Conservation (phyloP, 2,888 invertebrate genomes). For the Stenolophus ochropezus region DNA sequence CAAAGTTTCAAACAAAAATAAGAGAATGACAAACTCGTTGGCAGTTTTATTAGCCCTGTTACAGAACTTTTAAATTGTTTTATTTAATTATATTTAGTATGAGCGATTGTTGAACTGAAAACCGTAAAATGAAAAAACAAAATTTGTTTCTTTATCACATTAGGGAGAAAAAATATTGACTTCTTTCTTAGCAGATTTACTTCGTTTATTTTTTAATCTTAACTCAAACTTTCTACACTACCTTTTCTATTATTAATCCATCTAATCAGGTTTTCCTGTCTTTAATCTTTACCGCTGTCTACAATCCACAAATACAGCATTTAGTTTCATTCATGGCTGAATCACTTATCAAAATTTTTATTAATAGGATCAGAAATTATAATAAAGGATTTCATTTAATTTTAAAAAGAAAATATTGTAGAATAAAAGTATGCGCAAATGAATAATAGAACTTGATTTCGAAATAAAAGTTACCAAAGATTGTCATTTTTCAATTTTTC, state of each 20-base stretch:
- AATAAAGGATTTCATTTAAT: too few relatives aligned
- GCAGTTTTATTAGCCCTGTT: constrained; percentile 39
- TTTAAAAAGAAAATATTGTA: too few relatives aligned
- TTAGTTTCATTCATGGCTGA: neutral
- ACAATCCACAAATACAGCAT: neutral
- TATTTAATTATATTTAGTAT: constrained; percentile 44
- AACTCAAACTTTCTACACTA: neutral
- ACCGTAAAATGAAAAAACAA: constrained; percentile 42
- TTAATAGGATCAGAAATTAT: too few relatives aligned
- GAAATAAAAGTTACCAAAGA: too few relatives aligned
- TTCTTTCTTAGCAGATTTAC: neutral
- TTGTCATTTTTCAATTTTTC: too few relatives aligned
- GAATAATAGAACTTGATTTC: too few relatives aligned
- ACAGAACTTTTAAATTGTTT: constrained; percentile 41
- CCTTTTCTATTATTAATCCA: neutral
- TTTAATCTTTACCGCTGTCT: too few relatives aligned
- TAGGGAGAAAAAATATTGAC: constrained; percentile 16
- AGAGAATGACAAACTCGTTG: constrained; percentile 47
- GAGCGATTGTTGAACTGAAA: constrained; percentile 41
- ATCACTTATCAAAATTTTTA: too few relatives aligned
- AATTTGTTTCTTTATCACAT: constrained; percentile 34
- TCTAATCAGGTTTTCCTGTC: neutral
- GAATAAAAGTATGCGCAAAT: too few relatives aligned
- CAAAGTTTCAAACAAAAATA: constrained; percentile 45
- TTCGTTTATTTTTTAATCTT: constrained; percentile 15